A percentile compares a stretch with the other conserved stretches of the same genome.
phyloP scores from a whole-genome alignment of 2,888 invertebrate species.

The Cryptops parisi region DNA sequence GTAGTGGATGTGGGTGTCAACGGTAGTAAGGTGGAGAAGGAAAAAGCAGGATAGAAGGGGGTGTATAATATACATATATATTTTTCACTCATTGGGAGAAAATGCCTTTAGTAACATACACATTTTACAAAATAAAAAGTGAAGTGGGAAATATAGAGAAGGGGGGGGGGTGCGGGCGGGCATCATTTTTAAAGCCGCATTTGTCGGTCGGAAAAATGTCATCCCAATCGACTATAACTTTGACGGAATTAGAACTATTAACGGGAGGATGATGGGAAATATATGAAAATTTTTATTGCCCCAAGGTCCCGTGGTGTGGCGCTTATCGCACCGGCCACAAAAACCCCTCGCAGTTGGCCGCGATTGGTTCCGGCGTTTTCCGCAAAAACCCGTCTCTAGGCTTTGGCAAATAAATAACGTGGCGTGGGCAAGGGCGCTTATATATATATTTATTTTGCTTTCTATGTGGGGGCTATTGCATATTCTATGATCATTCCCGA shows the following conservation, averaged over 20 bases:
- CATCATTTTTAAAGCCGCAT: not conserved
- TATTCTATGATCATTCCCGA: conserved; percentile 11
- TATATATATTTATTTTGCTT: too few species aligned
- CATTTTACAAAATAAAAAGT: too few species aligned
- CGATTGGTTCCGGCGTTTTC: not conserved
- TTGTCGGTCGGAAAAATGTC: not conserved
- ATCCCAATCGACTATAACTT: conserved; percentile 1
- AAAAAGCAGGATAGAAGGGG: too few species aligned
- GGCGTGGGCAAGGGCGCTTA: not conserved
- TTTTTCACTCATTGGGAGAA: too few species aligned
- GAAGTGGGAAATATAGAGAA: too few species aligned
- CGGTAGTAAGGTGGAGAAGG: too few species aligned
- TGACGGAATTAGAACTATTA: conserved; percentile 11
- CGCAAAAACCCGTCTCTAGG: not conserved
- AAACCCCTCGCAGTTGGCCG: not conserved
- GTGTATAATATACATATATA: too few species aligned
- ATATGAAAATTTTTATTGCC: conserved; percentile 12
- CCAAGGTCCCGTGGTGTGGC: not conserved
- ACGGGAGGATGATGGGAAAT: conserved; percentile 8
- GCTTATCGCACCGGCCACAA: not conserved
- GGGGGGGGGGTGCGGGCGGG: too few species aligned
- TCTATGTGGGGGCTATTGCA: conserved; percentile 9
- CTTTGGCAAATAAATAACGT: conserved; percentile 12
- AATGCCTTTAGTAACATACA: too few species aligned
- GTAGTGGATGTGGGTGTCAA: too few species aligned